Evolutionary conservation across 1,140 invertebrate genomes (phyloP), one percentile per base, ranked within the genome.

Genomic region (Platyscapa corneri): DNA sequence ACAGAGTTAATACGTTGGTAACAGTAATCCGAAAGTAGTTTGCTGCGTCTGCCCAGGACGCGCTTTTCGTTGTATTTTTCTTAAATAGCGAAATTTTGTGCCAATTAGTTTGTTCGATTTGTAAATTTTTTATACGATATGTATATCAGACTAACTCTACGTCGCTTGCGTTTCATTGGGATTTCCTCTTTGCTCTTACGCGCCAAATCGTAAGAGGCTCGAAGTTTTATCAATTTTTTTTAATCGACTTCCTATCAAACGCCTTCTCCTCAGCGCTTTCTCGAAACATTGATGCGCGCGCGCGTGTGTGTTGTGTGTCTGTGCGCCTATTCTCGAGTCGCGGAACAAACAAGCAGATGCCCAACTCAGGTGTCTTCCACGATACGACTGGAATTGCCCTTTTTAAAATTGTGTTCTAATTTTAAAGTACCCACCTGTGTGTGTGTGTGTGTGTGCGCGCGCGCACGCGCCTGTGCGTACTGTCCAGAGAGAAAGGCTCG

Each of bases 31-130:
- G 81, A 83, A 82, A 83, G 42, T 60, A 86, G 60, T 32, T 83
- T 83, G n/a, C n/a, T 49, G 79, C 16, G 67, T 37, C 53, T 64
- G 18, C 46, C 18, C 37, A 1, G 78, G 74, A 34, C 74, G 42
- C 79, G 53, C 12, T 12, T 78, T 70, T 65, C 67, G 46, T 86
- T 86, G 14, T 79, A 74, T 83, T 83, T 77, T 79, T 64, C 39
- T 37, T 86, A 49, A 30, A 46, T 86, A 82, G 34, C 32, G 39
- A 86, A 86, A 79, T 83, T 86, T 86, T 88, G 88, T 89, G 88
- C 88, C 88, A 89, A 89, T 86, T 86, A 86, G 49, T 83, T 86
- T 86, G n/a, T 72, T 83, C 27, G 46, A 83, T 64, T 83, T 86
- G 78, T 86, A 78, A 60, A 83, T 83, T 83, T 83, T 74, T 53